Conservation (phyloP, 2,113 vertebrate species). For the Neolamprologus toae region DNA sequence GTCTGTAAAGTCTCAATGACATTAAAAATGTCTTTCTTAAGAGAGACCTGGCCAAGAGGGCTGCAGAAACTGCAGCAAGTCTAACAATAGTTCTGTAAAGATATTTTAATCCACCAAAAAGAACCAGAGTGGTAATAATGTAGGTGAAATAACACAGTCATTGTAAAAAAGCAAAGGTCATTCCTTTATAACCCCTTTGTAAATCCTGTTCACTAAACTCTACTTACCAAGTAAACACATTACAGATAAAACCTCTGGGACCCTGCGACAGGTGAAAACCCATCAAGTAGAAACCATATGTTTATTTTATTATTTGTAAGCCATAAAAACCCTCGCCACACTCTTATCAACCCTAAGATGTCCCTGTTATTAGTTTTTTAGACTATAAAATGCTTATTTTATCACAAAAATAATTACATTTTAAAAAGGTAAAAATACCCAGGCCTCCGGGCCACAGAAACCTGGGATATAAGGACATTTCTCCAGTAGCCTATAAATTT, state of each 20-base stretch:
- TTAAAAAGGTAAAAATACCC: background rate
- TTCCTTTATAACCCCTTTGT: background rate
- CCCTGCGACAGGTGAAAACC: fast-evolving
- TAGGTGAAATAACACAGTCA: background rate
- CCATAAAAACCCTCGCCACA: background rate
- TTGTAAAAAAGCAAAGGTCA: background rate
- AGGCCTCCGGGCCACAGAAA: background rate
- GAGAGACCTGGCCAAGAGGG: background rate
- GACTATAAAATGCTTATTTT: background rate
- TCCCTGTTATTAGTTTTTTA: background rate
- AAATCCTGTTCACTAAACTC: fast-evolving
- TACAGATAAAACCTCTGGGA: background rate
- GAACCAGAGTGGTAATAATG: background rate
- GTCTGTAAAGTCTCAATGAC: background rate
- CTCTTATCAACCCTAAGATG: background rate
- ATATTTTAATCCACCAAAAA: background rate
- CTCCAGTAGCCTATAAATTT: background rate
- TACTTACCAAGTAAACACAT: background rate
- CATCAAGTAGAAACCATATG: background rate
- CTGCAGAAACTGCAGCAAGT: background rate
- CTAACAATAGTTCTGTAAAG: background rate
- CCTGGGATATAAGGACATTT: background rate
- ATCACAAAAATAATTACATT: background rate
- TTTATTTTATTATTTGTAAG: background rate
- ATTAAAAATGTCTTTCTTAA: background rate